A percentile compares a stretch with the other conserved stretches of the same genome.
Conservation (phyloP, 2,797 vertebrate species). For the Dermochelys coriacea region DNA sequence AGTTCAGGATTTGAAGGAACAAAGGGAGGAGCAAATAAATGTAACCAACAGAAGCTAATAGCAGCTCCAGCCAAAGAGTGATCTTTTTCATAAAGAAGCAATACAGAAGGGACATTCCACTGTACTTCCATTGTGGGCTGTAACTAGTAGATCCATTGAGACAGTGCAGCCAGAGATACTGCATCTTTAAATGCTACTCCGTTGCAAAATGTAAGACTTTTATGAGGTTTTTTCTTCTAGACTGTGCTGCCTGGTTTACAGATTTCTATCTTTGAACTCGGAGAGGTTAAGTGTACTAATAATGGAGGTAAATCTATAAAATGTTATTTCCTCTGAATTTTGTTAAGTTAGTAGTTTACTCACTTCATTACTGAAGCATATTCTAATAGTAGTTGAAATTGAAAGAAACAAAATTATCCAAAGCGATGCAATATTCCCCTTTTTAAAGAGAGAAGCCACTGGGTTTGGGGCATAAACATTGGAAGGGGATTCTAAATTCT, state of each 20-base stretch:
- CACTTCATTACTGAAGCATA: not conserved
- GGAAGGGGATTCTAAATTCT: rapidly evolving
- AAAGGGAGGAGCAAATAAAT: not conserved
- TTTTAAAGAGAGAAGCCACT: rapidly evolving
- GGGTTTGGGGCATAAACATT: not conserved
- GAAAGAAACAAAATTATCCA: not conserved
- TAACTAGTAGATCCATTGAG: no score
- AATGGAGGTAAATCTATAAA: slow-evolving; percentile 84
- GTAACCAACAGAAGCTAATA: not conserved
- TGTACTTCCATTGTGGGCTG: not conserved
- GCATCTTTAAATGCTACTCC: slow-evolving; percentile 82
- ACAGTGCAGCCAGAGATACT: slow-evolving; percentile 69
- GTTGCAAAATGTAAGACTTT: slow-evolving; percentile 81
- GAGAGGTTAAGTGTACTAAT: slow-evolving; percentile 87
- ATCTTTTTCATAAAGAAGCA: not conserved
- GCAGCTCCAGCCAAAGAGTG: not conserved
- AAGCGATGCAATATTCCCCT: not conserved
- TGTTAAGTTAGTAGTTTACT: rapidly evolving
- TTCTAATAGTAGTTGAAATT: not conserved
- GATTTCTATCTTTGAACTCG: slow-evolving; percentile 87
- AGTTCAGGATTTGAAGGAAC: not conserved
- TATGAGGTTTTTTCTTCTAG: slow-evolving; percentile 78
- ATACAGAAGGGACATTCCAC: not conserved
- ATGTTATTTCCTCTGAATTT: not conserved
- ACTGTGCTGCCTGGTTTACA: slow-evolving; percentile 89